Base-by-base conservation (phyloP, 2,113 vertebrate genomes). In the Kryptolebias marmoratus region DNA sequence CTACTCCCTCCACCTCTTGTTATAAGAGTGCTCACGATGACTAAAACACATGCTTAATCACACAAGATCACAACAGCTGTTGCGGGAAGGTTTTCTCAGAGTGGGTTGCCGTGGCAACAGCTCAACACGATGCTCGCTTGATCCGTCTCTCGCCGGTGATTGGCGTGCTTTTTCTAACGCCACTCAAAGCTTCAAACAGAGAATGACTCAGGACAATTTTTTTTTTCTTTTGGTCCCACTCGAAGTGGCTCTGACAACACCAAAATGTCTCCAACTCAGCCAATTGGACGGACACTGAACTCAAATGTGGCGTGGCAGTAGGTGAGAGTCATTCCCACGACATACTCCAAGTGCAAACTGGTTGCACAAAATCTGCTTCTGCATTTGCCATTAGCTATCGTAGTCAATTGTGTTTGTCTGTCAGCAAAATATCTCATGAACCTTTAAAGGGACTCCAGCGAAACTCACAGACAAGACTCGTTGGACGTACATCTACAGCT, bases 11-110 rank as follows among this genome's bases (percentile, higher is more conserved):
- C 75, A 63, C 64, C 64, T 78, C 66, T 73, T 78, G 56, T 72
- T 74, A 64, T 85, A 65, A 73, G 71, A 80, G 78, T 79, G 77
- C 69, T 87, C 74, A 74, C 48, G 14, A 80, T 85, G 82, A 84
- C 86, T 85, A 77, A 90, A 91, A 88, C 86, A 90, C 82, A 90
- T 87, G 86, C 81, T 88, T 83, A 90, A 90, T 90, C 88, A 85
- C 76, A 69, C 57, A 48, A 75, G 69, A 86, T 84, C 79, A 77
- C 87, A 88, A 89, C 87, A 92, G 86, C 84, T 90, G 87, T 88
- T 89, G 72, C 63, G 60, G 68, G 77, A 81, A 69, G 59, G 57
- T 68, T 83, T 85, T 78, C 36, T 50, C 55, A 76, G 71, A 42
- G 73, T 73, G 63, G 72, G 92, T 94, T 93, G 88, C 90, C 63